Evolutionary conservation across 1,140 invertebrate genomes (phyloP), one percentile per base, ranked within the genome.

Genomic region (Andricus grossulariae): DNA sequence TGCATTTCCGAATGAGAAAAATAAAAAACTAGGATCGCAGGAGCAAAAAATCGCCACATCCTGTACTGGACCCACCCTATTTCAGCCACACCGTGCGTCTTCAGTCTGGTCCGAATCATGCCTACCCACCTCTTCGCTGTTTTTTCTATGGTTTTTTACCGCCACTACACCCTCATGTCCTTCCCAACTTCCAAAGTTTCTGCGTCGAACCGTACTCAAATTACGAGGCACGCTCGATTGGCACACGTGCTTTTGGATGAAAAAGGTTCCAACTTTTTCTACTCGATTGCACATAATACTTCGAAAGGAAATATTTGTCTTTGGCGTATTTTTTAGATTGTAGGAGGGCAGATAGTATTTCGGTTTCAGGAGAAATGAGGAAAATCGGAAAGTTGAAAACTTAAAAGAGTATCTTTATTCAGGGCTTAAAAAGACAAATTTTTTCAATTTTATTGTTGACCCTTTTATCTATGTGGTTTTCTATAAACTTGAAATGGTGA

Each of bases 1-100:
- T 81, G 83, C 79, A 87, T 88, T 88, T 89, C 87, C 82, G 73
- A 77, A 60, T 49, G 57, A 71, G 78, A 83, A 80, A 80, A 78
- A 77, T 16, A 80, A 83, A 79, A 83, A 81, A 79, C 73, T 54
- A 70, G 57, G 66, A 72, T 74, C 73, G 57, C 19, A 54, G 70
- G 25, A 76, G 54, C 77, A 84, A 83, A 84, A 84, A 84, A 80
- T 80, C 66, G 51, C 78, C 60, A 70, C 54, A 70, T 50, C 75
- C 45, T 60, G 32, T 52, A 71, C 71, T 66, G 78, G 77, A 84
- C 78, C 78, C 79, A 76, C 81, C 74, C 54, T 57, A 16, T 57
- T 54, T 74, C 72, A 82, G 60, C 54, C 45, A 45, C 57, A 66
- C 45, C 66, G n/a, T 81, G 71, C 76, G 71, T 73, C 18, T 60